Conservation (phyloP, 1,140 invertebrate genomes). For the Condylostylus longicornis region DNA sequence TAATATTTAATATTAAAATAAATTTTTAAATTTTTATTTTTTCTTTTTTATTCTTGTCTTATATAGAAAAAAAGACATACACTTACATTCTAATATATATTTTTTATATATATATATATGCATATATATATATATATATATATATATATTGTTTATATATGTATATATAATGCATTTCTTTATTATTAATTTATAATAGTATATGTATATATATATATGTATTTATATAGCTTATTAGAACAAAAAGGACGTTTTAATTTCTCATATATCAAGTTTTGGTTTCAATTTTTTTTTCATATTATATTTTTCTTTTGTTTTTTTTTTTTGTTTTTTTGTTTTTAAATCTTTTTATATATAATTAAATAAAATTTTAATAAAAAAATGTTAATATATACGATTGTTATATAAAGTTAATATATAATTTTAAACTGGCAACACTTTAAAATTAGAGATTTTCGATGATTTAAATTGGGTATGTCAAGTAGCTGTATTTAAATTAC, state of each 20-base stretch:
- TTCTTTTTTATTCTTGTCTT: background rate
- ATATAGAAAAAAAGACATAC: background rate
- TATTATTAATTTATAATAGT: background rate
- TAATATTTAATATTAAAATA: background rate
- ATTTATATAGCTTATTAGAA: background rate
- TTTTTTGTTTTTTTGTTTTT: background rate
- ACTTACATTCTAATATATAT: no score
- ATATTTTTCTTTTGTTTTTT: background rate
- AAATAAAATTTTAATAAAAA: background rate
- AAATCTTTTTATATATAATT: background rate
- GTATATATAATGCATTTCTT: background rate
- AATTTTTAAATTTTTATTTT: background rate
- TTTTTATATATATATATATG: background rate
- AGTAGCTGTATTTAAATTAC: no score
- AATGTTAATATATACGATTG: background rate
- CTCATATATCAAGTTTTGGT: background rate
- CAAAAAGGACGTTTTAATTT: background rate
- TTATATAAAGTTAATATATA: no score
- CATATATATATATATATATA: background rate
- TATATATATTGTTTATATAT: conserved; percentile 1
- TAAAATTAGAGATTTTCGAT: no score
- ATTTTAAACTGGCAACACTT: no score
- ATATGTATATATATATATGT: background rate
- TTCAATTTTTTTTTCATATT: background rate
- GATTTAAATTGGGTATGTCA: no score